A percentile compares a stretch with the other conserved stretches of the same genome.
Evolutionary conservation across 1,140 invertebrate species (phyloP).

Genomic region (Zaprionus inermis): DNA sequence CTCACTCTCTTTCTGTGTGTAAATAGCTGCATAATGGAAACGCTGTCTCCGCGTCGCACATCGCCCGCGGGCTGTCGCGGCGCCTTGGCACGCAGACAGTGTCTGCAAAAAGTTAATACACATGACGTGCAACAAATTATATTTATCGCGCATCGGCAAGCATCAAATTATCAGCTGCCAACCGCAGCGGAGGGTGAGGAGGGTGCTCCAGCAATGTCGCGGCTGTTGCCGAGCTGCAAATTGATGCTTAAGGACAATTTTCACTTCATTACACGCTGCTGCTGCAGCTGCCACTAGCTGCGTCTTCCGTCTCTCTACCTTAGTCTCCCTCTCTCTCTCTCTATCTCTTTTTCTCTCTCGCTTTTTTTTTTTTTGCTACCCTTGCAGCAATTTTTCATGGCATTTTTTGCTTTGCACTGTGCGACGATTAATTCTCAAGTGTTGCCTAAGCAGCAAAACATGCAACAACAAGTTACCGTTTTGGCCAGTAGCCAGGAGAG

Average conservation of each 20-base stretch:
- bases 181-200: conserved; percentile 36
- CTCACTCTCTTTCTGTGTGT: conserved; percentile 20
- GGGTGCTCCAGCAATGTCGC: conserved; percentile 12
- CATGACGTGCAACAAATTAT: conserved; percentile 83
- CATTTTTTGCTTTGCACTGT: conserved; percentile 14
- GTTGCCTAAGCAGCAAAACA: conserved; percentile 51
- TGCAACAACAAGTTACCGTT: conserved; percentile 16
- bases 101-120: conserved; percentile 80
- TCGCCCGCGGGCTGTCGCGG: conserved; percentile 10
- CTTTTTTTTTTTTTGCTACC: neutral
- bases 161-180: conserved; percentile 73
- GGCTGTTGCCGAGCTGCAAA: conserved; percentile 59
- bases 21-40: conserved; percentile 72
- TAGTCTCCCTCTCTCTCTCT: neutral
- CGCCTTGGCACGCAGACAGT: conserved; percentile 45
- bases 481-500: neutral
- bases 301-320: neutral
- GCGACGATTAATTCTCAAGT: conserved; percentile 57
- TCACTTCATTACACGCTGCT: conserved; percentile 79
- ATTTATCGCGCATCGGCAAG: conserved; percentile 83
- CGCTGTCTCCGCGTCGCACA: conserved; percentile 14
- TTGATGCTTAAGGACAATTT: conserved; percentile 84
- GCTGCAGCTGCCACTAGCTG: conserved; percentile 24
- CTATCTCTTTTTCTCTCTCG: neutral
- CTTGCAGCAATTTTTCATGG: conserved; percentile 5